These are phyloP conservation scores for Zaprionus ghesquierei DNA, from an alignment of 1,140 invertebrate species.

Conservation along the genomic window DNA sequence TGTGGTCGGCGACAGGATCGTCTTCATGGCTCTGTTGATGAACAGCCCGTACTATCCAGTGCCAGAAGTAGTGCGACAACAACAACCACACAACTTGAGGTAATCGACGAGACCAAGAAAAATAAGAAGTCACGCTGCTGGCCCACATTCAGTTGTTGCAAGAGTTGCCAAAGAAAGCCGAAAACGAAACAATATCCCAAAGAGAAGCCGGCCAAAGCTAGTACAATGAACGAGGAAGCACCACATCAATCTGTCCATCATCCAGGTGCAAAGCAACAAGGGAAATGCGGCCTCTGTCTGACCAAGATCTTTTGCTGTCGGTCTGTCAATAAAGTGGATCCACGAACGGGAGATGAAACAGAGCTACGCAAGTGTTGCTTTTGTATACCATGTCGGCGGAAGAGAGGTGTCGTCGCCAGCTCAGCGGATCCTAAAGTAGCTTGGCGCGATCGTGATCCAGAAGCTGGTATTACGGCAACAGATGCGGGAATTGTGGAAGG, in stretches of 20 bases:
- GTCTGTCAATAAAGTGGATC: constrained; percentile 76
- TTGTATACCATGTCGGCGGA: constrained; percentile 76
- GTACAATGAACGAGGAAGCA: constrained; percentile 33
- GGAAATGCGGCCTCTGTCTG: constrained; percentile 71
- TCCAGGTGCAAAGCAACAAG: constrained; percentile 38
- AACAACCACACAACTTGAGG: constrained; percentile 62
- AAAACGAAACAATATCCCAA: background rate
- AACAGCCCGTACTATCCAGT: constrained; percentile 70
- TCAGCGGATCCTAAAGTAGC: constrained; percentile 47
- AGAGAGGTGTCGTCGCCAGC: constrained; percentile 1
- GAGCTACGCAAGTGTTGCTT: constrained; percentile 75
- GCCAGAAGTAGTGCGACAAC: constrained; percentile 71
- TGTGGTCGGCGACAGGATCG: constrained; percentile 49
- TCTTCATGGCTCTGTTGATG: constrained; percentile 45
- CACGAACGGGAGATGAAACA: constrained; percentile 72
- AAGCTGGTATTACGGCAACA: constrained; percentile 66
- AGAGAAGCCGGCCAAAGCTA: constrained; percentile 19
- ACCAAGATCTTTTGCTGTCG: constrained; percentile 80
- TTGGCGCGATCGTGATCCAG: constrained; percentile 82
- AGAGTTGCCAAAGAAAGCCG: constrained; percentile 61
- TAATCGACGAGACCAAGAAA: constrained; percentile 66
- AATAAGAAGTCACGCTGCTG: constrained; percentile 67
- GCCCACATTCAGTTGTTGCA: constrained; percentile 67
- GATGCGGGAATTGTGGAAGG: constrained; percentile 77
- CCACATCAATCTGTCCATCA: constrained; percentile 35